Percentiles rank a stretch among this genome's conserved stretches.
Evolutionary conservation across 92 coral and sea anemone genomes (phyloP).

Genomic region (Parazoanthus darwini): DNA sequence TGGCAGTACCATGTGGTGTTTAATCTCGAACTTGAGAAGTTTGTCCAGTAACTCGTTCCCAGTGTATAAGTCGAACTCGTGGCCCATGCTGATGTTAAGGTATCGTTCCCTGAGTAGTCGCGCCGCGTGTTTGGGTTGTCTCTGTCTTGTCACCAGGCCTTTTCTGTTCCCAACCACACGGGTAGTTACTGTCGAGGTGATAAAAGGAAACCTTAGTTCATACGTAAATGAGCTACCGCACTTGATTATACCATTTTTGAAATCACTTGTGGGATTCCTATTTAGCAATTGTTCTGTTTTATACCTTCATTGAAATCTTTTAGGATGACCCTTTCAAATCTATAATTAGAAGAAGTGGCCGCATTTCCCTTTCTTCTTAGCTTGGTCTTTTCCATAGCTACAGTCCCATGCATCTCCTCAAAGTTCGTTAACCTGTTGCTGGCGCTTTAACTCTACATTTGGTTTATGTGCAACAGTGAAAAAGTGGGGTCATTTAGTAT

Average conservation of each 20-base stretch:
- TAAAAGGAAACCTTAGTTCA: neutral
- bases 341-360: too few relatives aligned
- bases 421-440: too few relatives aligned
- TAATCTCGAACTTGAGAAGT: slow-evolving; percentile 71
- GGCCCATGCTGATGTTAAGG: slow-evolving; percentile 63
- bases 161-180: slow-evolving; percentile 84
- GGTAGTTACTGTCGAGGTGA: slow-evolving; percentile 60
- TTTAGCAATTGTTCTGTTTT: too few relatives aligned
- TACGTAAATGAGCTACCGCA: neutral
- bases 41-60: slow-evolving; percentile 86
- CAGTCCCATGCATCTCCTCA: too few relatives aligned
- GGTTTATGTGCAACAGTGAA: too few relatives aligned
- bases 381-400: too few relatives aligned
- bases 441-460: too few relatives aligned
- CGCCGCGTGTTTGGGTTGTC: slow-evolving; percentile 92
- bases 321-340: too few relatives aligned
- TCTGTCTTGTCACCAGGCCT: slow-evolving; percentile 86
- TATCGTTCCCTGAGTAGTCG: slow-evolving; percentile 82
- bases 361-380: too few relatives aligned
- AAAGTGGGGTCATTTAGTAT: too few relatives aligned
- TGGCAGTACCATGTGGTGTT: slow-evolving; percentile 15
- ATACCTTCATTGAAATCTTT: too few relatives aligned
- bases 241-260: neutral
- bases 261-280: too few relatives aligned
- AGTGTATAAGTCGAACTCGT: slow-evolving; percentile 60